phyloP scores from a whole-genome alignment of 2,113 vertebrate genomes.

The Taurulus bubalis region DNA sequence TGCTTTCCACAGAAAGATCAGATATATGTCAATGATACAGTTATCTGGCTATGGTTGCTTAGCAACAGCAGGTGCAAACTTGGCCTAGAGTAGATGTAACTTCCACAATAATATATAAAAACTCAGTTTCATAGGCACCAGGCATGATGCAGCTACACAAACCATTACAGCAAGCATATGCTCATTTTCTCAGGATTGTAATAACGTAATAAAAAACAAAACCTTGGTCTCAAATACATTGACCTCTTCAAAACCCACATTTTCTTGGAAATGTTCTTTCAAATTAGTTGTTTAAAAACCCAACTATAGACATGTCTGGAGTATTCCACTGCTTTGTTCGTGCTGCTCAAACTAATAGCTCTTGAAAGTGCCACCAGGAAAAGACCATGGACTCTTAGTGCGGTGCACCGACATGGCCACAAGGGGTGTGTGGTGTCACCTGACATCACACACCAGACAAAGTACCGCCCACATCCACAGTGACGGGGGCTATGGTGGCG shows the following conservation, averaged over 20 bases:
- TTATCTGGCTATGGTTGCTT: neutral
- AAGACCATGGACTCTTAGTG: neutral
- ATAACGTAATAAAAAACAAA: too few relatives aligned
- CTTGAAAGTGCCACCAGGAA: neutral
- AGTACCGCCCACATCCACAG: neutral
- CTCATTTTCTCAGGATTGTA: too few relatives aligned
- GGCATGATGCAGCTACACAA: too few relatives aligned
- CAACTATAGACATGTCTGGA: neutral
- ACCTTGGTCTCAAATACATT: too few relatives aligned
- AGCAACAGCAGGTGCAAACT: neutral
- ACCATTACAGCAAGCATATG: too few relatives aligned
- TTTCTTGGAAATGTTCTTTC: neutral
- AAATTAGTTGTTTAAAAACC: neutral
- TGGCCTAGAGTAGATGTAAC: neutral
- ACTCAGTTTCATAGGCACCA: neutral
- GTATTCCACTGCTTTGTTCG: neutral
- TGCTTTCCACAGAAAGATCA: neutral
- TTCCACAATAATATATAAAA: neutral
- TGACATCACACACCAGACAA: neutral
- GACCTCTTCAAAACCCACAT: neutral
- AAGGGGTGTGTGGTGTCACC: neutral
- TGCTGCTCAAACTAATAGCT: neutral
- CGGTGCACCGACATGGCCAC: neutral
- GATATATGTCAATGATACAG: neutral
- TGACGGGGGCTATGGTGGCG: neutral